Evolutionary conservation across 2,888 invertebrate genomes (phyloP), one percentile per base, ranked within the genome.

Genomic region (Aquatica leii): DNA sequence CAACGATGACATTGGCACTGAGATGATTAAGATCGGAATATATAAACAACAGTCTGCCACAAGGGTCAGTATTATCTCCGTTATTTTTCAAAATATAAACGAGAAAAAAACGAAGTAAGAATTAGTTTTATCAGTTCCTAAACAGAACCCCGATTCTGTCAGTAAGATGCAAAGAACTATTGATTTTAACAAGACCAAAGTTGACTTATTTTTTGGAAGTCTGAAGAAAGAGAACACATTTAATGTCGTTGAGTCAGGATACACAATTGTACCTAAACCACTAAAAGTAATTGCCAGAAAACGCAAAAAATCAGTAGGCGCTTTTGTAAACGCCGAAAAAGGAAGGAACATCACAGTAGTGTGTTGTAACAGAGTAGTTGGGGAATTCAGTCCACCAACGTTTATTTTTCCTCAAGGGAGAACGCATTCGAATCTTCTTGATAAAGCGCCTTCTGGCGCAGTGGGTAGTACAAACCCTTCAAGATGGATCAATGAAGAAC

Each of bases 171-270:
- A 35, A 58, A 58, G 51, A 51, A 51, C 58, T 4, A 35, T 49
- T 11, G 58, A 34, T 5, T 58, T 58, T 50, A 50, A 58, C 34
- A 58, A 31, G 24, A 20, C 35, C 11, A 58, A 50, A 24, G 59
- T 59, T 3, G 20, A 34, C 8, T 14, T 52, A 14, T 52, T 52
- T 14, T 52, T 52, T 18, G 18, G 14, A 9, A 35, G 14, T 6
- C 12, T 14, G 14, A 52, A 52, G 12, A 35, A 31, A 12, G 41
- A 53, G 21, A 59, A 59, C 31, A 55, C 54, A 8, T 59, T 41
- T 17, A 59, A 59, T 18, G 53, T 53, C 3, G 59, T 54, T 15
- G 59, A 59, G 40, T 59, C 59, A 5, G 53, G 59, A 8, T 53
- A 48, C 35, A 56, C 46, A 11, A 18, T 21, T 18, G 56, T 56